Percentiles rank a stretch among this genome's conserved stretches.
phyloP scores from a whole-genome alignment of 2,888 invertebrate genomes.

The Eubasilissa splendida region DNA sequence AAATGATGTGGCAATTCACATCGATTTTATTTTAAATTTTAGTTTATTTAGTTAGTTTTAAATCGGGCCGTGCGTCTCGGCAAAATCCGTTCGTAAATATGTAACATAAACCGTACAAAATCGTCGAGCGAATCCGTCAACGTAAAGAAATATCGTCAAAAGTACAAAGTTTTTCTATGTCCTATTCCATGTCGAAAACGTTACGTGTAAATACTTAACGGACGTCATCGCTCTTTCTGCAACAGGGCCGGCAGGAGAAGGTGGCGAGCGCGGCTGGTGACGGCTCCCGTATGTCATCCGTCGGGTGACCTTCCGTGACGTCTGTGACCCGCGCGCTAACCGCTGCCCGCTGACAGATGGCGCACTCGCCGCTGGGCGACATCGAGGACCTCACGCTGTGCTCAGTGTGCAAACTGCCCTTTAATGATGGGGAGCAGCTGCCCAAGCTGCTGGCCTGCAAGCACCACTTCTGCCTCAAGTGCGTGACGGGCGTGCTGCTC shows the following conservation, averaged over 20 bases:
- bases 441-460: conserved; percentile 84
- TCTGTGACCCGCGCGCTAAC: conserved; percentile 51
- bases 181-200: conserved; percentile 56
- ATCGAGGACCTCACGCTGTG: conserved; percentile 83
- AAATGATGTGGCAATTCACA: conserved; percentile 63
- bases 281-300: conserved; percentile 32
- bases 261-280: conserved; percentile 59
- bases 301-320: conserved; percentile 58
- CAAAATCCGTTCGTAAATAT: conserved; percentile 58
- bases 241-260: conserved; percentile 33
- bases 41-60: conserved; percentile 59
- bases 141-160: conserved; percentile 47
- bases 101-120: conserved; percentile 50
- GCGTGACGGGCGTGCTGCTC: conserved; percentile 79
- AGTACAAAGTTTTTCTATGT: conserved; percentile 57
- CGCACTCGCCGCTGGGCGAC: conserved; percentile 76
- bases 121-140: conserved; percentile 50
- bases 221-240: conserved; percentile 31
- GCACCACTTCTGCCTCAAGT: conserved; percentile 84
- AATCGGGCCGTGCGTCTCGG: conserved; percentile 57
- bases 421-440: conserved; percentile 81
- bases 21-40: conserved; percentile 60
- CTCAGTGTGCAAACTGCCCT: conserved; percentile 83
- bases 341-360: conserved; percentile 68
- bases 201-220: conserved; percentile 54